phyloP scores from a whole-genome alignment of 2,888 invertebrate genomes.

The Andrena praecox region DNA sequence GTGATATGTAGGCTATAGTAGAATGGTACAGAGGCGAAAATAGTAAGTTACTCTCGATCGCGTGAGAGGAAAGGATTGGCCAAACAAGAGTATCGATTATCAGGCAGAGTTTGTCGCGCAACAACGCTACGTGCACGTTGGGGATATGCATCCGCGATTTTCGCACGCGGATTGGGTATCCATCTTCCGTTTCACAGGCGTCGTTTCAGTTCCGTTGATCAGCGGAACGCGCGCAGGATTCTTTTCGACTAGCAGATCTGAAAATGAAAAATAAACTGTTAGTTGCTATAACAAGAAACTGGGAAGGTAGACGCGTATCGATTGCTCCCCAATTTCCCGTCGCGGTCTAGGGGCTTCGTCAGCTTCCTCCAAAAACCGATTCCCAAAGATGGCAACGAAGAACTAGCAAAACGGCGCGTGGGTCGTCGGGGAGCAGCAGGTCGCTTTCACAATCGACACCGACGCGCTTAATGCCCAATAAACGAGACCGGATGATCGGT shows the following conservation, averaged over 20 bases:
- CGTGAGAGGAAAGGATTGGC: conserved; percentile 1
- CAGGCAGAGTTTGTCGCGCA: not conserved
- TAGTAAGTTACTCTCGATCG: conserved; percentile 20
- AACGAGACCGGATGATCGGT: conserved; percentile 49
- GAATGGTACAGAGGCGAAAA: too few relatives aligned
- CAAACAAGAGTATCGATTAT: not conserved
- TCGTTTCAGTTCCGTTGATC: conserved; percentile 3
- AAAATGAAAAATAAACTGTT: too few relatives aligned
- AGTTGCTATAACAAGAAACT: too few relatives aligned
- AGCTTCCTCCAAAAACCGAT: conserved; percentile 12
- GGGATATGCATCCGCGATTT: conserved; percentile 12
- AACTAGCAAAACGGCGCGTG: conserved; percentile 11
- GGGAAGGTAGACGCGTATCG: not conserved
- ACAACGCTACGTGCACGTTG: not conserved
- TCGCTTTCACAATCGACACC: conserved; percentile 34
- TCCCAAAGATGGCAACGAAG: not conserved
- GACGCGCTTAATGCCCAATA: conserved; percentile 47
- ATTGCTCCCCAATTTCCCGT: not conserved
- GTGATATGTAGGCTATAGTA: too few relatives aligned
- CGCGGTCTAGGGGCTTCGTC: not conserved
- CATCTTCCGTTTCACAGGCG: not conserved
- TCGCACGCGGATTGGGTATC: conserved; percentile 48
- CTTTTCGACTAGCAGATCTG: not conserved
- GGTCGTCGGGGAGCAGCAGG: conserved; percentile 4
- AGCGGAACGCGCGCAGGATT: not conserved